Evolutionary conservation across 2,888 invertebrate species (phyloP).

Genomic region (Drosophila quinaria): DNA sequence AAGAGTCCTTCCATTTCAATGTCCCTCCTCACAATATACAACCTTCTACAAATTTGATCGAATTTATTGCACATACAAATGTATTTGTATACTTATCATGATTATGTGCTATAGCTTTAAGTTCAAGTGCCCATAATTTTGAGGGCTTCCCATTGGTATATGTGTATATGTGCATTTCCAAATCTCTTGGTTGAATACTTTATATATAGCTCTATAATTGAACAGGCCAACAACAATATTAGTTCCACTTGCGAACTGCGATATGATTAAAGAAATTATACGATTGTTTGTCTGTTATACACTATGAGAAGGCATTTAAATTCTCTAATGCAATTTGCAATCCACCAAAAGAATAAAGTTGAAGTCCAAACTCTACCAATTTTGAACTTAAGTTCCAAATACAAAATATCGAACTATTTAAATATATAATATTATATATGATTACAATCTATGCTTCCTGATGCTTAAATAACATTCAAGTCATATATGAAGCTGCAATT

Average conservation of each 20-base stretch:
- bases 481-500: neutral
- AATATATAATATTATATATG: neutral
- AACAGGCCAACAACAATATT: slow-evolving; percentile 31
- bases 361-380: neutral
- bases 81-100: slow-evolving; percentile 19
- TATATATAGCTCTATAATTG: slow-evolving; percentile 20
- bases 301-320: neutral
- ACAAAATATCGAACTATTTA: neutral
- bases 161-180: slow-evolving; percentile 8
- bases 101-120: slow-evolving; percentile 25
- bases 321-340: neutral
- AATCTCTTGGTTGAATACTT: slow-evolving; percentile 26
- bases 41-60: slow-evolving; percentile 12
- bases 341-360: neutral
- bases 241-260: slow-evolving; percentile 50
- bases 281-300: slow-evolving; percentile 8
- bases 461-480: neutral
- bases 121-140: slow-evolving; percentile 31
- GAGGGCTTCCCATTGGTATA: slow-evolving; percentile 29
- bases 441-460: neutral
- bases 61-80: neutral
- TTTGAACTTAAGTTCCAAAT: neutral
- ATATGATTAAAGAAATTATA: slow-evolving; percentile 53
- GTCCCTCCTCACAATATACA: slow-evolving; percentile 22
- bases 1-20: slow-evolving; percentile 16